Base-by-base conservation (phyloP, 1,140 invertebrate species). In the Campoletis sonorensis region DNA sequence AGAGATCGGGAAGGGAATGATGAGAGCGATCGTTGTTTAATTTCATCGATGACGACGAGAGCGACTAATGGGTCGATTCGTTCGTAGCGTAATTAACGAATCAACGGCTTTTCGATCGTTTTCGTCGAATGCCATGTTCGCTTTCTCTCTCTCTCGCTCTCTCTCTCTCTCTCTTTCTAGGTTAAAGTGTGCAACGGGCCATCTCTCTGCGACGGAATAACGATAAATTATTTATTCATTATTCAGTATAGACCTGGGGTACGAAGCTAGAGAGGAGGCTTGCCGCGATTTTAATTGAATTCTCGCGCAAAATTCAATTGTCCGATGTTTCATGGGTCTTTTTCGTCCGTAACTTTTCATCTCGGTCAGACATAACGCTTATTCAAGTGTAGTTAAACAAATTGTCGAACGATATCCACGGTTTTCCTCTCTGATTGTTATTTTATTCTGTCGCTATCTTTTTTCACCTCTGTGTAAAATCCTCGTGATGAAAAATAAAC, bases 91-190 rank as follows among this genome's bases (percentile, higher is more conserved):
- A 78, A 78, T 78, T 78, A 78, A 78, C 76, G 58, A 78, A 64
- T 78, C 76, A 64, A 37, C 76, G 76, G 76, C 76, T 67, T 78
- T 78, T 78, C 76, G 58, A 78, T 67, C 76, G 76, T 45, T 78
- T 45, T 78, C 76, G 33, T 45, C 37, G 76, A 78, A 78, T 45
- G 40, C 40, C 40, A 45, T 37, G 76, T 67, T 26, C 67, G 21
- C 30, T 33, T 54, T 23, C 18, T n/a, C n/a, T n/a, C n/a, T n/a
- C n/a, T n/a, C n/a, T n/a, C n/a, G n/a, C n/a, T n/a, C n/a, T n/a
- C n/a, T n/a, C n/a, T n/a, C n/a, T n/a, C n/a, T n/a, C n/a, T n/a
- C n/a, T n/a, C n/a, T n/a, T n/a, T n/a, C 11, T 45, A 45, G 75
- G 30, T 16, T 70, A 33, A 70, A 77, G 64, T 77, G 54, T 30